phyloP scores from a whole-genome alignment of 2,888 invertebrate genomes.

The Plagiodera versicolora region DNA sequence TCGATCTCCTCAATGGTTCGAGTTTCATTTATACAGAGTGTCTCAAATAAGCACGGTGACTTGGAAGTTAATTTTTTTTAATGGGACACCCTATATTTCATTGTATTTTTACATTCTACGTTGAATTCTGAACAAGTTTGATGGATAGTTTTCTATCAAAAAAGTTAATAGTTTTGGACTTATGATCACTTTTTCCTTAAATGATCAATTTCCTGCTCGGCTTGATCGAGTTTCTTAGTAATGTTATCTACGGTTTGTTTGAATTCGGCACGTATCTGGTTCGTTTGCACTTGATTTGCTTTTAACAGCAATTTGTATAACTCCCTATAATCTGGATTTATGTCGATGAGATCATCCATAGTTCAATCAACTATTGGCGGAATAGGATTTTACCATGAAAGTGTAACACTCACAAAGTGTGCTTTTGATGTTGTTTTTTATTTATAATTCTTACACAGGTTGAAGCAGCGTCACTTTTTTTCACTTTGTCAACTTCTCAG shows the following conservation, averaged over 20 bases:
- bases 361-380: constrained; percentile 4
- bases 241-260: constrained; percentile 9
- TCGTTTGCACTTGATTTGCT: constrained; percentile 9
- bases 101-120: no score
- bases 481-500: constrained; percentile 7
- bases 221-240: constrained; percentile 9
- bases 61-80: no score
- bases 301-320: no score
- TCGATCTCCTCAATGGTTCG: no score
- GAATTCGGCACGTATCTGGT: constrained; percentile 10
- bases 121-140: no score
- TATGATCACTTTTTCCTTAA: neutral
- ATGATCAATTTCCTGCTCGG: constrained; percentile 8
- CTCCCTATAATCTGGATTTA: constrained; percentile 9
- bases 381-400: constrained; percentile 6
- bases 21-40: no score
- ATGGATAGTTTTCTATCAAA: no score
- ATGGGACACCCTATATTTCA: no score
- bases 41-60: no score
- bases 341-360: constrained; percentile 4
- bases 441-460: constrained; percentile 5
- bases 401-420: constrained; percentile 7
- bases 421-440: neutral
- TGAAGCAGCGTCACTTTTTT: constrained; percentile 2
- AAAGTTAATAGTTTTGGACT: no score